Conservation (phyloP, 2,888 invertebrate genomes). For the Sesia bembeciformis region DNA sequence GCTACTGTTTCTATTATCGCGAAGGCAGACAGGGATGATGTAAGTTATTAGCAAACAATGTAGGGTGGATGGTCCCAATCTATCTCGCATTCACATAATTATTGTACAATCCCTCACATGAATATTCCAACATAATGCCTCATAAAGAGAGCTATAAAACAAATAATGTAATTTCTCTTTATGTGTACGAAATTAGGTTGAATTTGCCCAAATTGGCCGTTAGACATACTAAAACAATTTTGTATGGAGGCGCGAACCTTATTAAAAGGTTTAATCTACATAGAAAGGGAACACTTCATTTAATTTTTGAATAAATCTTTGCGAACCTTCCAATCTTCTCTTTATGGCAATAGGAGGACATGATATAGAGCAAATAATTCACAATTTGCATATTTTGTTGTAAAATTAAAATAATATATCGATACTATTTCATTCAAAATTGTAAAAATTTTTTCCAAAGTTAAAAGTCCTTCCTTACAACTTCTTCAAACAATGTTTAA, state of each 20-base stretch:
- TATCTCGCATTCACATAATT: conserved; percentile 19
- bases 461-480: too few species aligned
- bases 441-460: too few species aligned
- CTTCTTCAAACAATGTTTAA: too few species aligned
- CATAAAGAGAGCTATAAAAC: conserved; percentile 37
- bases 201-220: conserved; percentile 52
- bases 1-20: neutral
- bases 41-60: neutral
- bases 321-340: conserved; percentile 17
- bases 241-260: conserved; percentile 41
- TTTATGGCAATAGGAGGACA: conserved; percentile 9
- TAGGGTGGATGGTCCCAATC: conserved; percentile 18
- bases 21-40: neutral
- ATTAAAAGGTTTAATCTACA: conserved; percentile 51
- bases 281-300: conserved; percentile 34
- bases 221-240: conserved; percentile 59
- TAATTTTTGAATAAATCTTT: conserved; percentile 47
- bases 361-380: conserved; percentile 7
- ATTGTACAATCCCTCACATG: neutral
- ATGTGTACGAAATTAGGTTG: conserved; percentile 52
- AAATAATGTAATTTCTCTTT: conserved; percentile 61
- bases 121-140: neutral
- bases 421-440: too few species aligned
- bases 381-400: too few species aligned
- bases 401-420: too few species aligned